These are phyloP conservation scores for Metellina segmentata DNA, from an alignment of 2,888 invertebrate species.

Conservation along the genomic window DNA sequence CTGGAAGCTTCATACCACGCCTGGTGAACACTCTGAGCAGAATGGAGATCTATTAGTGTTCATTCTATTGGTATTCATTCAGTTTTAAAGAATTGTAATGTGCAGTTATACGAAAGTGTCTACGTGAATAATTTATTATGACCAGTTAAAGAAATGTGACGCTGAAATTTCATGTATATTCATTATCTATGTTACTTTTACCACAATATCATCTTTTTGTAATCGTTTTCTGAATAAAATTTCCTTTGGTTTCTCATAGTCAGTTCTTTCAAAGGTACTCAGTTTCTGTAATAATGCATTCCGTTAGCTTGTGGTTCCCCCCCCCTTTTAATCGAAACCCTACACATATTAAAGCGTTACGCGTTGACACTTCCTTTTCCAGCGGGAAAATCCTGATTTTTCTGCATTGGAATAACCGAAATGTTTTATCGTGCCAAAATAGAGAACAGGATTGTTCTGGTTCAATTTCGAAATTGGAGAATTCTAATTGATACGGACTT, in stretches of 20 bases:
- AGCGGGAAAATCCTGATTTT: background rate
- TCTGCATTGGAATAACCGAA: background rate
- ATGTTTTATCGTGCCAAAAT: constrained; percentile 12
- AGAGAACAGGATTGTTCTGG: constrained; percentile 1
- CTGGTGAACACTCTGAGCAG: constrained; percentile 62
- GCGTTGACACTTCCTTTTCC: constrained; percentile 4
- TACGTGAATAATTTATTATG: background rate
- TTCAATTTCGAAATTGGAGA: constrained; percentile 32
- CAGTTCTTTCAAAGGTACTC: no score
- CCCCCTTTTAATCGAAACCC: no score
- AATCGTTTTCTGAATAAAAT: background rate
- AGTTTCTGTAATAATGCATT: no score
- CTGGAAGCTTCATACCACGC: constrained; percentile 51
- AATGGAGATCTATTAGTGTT: constrained; percentile 64
- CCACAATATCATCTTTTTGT: background rate
- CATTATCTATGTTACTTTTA: background rate
- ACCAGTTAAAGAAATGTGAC: background rate
- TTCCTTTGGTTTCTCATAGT: no score
- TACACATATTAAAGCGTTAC: background rate
- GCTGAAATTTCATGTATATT: background rate
- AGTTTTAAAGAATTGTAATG: no score
- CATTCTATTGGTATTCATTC: background rate
- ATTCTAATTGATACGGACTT: constrained; percentile 3
- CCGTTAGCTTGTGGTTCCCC: no score
- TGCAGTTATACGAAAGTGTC: no score